Evolutionary conservation across 1,140 invertebrate species (phyloP).

Genomic region (Drosophila punjabiensis): DNA sequence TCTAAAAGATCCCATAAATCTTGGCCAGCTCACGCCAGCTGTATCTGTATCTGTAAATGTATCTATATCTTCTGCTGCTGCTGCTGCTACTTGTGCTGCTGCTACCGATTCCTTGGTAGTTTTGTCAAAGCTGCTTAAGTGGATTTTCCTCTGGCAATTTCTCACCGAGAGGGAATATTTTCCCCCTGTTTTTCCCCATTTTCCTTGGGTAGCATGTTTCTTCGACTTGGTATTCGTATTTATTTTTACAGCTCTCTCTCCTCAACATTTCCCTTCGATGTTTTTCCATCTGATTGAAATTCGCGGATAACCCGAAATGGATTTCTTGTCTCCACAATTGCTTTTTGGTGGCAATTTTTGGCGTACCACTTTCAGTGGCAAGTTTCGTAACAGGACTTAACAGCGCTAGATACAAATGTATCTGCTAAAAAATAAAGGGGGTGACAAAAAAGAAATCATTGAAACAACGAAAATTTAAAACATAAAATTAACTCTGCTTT

Average conservation of each 20-base stretch:
- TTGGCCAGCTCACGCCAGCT: conserved; percentile 66
- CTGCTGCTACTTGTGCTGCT: neutral
- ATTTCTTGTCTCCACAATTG: conserved; percentile 82
- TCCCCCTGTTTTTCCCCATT: conserved; percentile 7
- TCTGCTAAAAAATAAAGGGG: neutral
- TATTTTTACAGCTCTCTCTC: conserved; percentile 59
- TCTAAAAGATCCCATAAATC: conserved; percentile 82
- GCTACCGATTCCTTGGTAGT: conserved; percentile 54
- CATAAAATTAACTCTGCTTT: too few relatives aligned
- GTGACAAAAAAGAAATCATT: neutral
- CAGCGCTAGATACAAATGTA: conserved; percentile 14
- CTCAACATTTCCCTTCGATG: neutral
- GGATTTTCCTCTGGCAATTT: conserved; percentile 66
- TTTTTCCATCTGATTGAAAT: conserved; percentile 70
- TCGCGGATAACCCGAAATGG: conserved; percentile 85
- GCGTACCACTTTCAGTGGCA: conserved; percentile 62
- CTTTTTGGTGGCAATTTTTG: conserved; percentile 84
- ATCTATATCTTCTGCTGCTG: conserved; percentile 11
- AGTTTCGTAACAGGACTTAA: conserved; percentile 8
- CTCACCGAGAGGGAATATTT: conserved; percentile 29
- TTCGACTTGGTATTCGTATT: conserved; percentile 56
- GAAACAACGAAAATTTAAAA: too few relatives aligned
- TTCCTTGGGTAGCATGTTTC: conserved; percentile 44
- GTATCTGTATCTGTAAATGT: conserved; percentile 16
- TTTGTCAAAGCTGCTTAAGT: conserved; percentile 82